phyloP scores from a whole-genome alignment of 2,113 vertebrate species.

The Carassius auratus region DNA sequence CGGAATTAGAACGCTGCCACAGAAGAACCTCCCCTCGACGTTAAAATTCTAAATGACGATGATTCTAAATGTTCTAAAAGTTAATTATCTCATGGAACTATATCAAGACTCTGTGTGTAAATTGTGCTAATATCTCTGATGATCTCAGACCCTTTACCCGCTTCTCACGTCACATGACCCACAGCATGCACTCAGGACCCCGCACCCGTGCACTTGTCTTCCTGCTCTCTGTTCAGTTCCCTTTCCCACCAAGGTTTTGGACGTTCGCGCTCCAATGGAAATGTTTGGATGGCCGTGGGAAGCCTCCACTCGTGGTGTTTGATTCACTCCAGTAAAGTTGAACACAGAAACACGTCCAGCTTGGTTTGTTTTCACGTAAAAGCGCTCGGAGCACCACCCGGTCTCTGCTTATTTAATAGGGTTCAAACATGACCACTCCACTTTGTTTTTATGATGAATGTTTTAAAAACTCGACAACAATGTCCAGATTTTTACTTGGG shows the following conservation, averaged over 20 bases:
- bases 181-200: slow-evolving; percentile 59
- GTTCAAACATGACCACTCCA: neutral
- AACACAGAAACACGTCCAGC: neutral
- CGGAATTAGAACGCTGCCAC: slow-evolving; percentile 21
- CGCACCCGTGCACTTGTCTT: slow-evolving; percentile 60
- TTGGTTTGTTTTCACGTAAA: neutral
- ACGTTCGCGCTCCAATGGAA: neutral
- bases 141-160: slow-evolving; percentile 24
- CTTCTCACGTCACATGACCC: slow-evolving; percentile 25
- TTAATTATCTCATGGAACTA: slow-evolving; percentile 71
- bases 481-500: slow-evolving; percentile 19
- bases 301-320: neutral
- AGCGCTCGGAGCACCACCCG: neutral
- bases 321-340: neutral
- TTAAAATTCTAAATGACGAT: slow-evolving; percentile 43
- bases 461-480: neutral
- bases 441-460: slow-evolving; percentile 26
- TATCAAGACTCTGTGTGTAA: slow-evolving; percentile 69
- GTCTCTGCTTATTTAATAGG: neutral
- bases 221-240: slow-evolving; percentile 27
- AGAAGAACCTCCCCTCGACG: slow-evolving; percentile 61
- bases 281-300: neutral
- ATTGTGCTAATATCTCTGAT: slow-evolving; percentile 70
- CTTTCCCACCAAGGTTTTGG: neutral
- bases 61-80: slow-evolving; percentile 55